These are phyloP conservation scores for Oedothorax gibbosus DNA, from an alignment of 1,140 invertebrate species.

Conservation along the genomic window DNA sequence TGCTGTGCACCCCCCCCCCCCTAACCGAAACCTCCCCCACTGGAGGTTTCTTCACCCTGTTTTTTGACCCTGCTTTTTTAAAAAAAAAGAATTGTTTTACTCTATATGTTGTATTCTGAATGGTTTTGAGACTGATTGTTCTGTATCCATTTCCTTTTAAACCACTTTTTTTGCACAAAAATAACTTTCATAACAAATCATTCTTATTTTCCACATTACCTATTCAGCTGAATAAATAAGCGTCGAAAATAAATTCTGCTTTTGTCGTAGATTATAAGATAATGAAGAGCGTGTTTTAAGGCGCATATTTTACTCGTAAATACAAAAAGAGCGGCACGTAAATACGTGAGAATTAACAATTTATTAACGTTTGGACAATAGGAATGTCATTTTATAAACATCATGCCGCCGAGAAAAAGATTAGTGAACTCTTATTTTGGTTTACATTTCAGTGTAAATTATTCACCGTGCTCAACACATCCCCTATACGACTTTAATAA, in stretches of 20 bases:
- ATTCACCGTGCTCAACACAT: too few relatives aligned
- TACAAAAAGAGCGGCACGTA: background rate
- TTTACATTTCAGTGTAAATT: too few relatives aligned
- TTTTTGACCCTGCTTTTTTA: background rate
- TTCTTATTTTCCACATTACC: background rate
- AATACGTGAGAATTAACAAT: constrained; percentile 31
- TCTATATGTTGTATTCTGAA: background rate
- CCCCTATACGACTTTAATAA: too few relatives aligned
- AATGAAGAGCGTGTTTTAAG: too few relatives aligned
- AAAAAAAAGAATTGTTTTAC: background rate
- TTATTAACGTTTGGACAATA: background rate
- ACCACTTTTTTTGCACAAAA: background rate
- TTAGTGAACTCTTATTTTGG: too few relatives aligned
- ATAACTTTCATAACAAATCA: background rate
- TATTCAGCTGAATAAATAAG: background rate
- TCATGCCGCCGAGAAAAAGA: too few relatives aligned
- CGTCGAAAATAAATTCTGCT: constrained; percentile 1
- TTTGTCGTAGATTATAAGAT: too few relatives aligned
- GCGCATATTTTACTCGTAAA: constrained; percentile 3
- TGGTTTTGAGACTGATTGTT: background rate
- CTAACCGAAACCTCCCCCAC: background rate
- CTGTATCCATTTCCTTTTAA: background rate
- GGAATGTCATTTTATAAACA: background rate
- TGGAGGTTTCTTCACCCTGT: background rate
- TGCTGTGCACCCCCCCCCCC: constrained; percentile 10